These are phyloP conservation scores for Euplagia quadripunctaria DNA, from an alignment of 2,888 invertebrate genomes.

Conservation along the genomic window DNA sequence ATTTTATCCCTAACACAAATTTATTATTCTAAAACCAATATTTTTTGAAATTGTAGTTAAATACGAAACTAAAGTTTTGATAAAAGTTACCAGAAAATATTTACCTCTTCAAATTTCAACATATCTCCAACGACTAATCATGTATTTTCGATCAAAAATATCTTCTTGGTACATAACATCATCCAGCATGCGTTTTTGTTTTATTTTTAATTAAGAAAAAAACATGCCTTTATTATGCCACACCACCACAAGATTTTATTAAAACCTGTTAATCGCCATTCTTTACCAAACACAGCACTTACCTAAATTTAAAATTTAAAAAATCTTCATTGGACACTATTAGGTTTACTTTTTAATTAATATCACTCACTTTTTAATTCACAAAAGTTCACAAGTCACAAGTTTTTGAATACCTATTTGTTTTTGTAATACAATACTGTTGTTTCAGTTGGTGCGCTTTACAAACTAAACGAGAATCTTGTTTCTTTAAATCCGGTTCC, in stretches of 20 bases:
- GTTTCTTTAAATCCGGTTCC: constrained; percentile 60
- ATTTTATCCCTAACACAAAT: neutral
- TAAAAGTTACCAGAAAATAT: constrained; percentile 47
- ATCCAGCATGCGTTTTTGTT: constrained; percentile 78
- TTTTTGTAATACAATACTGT: constrained; percentile 65
- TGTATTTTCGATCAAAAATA: constrained; percentile 39
- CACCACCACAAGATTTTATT: constrained; percentile 77
- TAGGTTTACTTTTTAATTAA: constrained; percentile 45
- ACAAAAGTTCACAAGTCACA: constrained; percentile 59
- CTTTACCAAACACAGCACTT: constrained; percentile 78
- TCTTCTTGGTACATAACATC: constrained; percentile 51
- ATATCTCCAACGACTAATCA: constrained; percentile 45
- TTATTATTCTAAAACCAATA: neutral
- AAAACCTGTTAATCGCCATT: constrained; percentile 73
- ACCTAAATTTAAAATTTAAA: constrained; percentile 69
- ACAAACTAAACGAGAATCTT: constrained; percentile 46
- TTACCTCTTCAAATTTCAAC: constrained; percentile 54
- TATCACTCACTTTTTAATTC: constrained; percentile 53
- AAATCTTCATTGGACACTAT: constrained; percentile 56
- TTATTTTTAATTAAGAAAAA: constrained; percentile 54
- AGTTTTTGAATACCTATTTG: constrained; percentile 38
- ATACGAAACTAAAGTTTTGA: constrained; percentile 10
- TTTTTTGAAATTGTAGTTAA: constrained; percentile 4
- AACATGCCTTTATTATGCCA: constrained; percentile 80
- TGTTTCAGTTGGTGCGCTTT: constrained; percentile 53